phyloP scores from a whole-genome alignment of 2,888 invertebrate species.

The Bruchidius siliquastri region DNA sequence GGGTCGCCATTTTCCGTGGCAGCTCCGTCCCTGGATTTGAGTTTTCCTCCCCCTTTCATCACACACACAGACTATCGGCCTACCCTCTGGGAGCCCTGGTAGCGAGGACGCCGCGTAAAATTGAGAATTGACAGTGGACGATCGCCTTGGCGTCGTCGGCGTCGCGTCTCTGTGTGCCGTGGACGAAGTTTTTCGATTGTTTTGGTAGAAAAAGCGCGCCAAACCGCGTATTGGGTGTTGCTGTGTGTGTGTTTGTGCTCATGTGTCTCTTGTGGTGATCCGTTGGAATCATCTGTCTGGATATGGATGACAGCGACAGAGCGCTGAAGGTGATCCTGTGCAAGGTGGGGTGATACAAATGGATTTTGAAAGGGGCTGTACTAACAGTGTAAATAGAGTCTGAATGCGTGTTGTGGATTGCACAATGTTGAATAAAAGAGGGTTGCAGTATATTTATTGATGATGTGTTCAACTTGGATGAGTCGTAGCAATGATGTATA shows the following conservation, averaged over 20 bases:
- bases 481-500: no score
- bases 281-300: neutral
- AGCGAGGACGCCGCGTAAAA: neutral
- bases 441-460: no score
- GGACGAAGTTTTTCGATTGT: neutral
- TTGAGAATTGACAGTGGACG: neutral
- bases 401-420: neutral
- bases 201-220: neutral
- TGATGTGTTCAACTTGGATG: no score
- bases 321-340: neutral
- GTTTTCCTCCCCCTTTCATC: neutral
- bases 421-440: neutral
- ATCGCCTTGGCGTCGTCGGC: neutral
- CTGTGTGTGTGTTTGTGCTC: neutral
- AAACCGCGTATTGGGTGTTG: neutral
- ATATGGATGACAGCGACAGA: neutral
- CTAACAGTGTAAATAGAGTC: neutral
- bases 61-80: neutral
- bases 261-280: neutral
- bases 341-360: neutral
- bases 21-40: neutral
- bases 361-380: neutral
- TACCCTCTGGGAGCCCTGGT: neutral
- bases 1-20: neutral
- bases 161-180: neutral